Conservation (phyloP, 2,113 vertebrate genomes). For the Melanostigma gelatinosum region DNA sequence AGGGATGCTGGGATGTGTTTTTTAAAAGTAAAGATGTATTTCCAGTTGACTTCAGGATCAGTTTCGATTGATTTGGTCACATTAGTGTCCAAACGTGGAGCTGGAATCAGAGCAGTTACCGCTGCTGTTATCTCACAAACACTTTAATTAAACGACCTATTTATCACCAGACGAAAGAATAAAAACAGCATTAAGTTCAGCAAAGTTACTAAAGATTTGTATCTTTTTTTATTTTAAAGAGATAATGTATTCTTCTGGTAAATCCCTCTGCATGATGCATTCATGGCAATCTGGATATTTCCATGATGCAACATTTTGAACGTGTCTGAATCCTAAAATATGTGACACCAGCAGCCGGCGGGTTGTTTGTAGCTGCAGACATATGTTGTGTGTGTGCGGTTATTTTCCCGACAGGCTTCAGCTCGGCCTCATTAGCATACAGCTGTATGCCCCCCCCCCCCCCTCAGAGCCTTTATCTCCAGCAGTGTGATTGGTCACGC, state of each 20-base stretch:
- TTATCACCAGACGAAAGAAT: neutral
- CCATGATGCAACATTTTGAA: no score
- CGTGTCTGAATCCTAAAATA: neutral
- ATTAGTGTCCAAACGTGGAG: no score
- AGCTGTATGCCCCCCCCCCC: constrained; percentile 84
- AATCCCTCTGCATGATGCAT: neutral
- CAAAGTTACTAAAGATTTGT: neutral
- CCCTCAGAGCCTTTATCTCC: constrained; percentile 53
- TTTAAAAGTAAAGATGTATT: no score
- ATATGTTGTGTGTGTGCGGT: constrained; percentile 74
- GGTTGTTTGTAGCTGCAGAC: constrained; percentile 32
- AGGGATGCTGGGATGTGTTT: constrained; percentile 1
- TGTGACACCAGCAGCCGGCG: constrained; percentile 30
- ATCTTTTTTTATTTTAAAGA: neutral
- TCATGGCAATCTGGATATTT: neutral
- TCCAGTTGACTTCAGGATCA: neutral
- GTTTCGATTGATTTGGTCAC: no score
- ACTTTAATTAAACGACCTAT: neutral
- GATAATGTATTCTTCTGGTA: neutral
- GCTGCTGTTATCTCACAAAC: neutral
- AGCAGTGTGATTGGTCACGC: constrained; percentile 63
- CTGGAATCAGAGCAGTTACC: no score
- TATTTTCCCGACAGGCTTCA: constrained; percentile 84
- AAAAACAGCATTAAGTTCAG: neutral
- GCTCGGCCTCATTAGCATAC: constrained; percentile 89